These are phyloP conservation scores for Nemoura dubitans DNA, from an alignment of 2,888 invertebrate species.

Conservation along the genomic window DNA sequence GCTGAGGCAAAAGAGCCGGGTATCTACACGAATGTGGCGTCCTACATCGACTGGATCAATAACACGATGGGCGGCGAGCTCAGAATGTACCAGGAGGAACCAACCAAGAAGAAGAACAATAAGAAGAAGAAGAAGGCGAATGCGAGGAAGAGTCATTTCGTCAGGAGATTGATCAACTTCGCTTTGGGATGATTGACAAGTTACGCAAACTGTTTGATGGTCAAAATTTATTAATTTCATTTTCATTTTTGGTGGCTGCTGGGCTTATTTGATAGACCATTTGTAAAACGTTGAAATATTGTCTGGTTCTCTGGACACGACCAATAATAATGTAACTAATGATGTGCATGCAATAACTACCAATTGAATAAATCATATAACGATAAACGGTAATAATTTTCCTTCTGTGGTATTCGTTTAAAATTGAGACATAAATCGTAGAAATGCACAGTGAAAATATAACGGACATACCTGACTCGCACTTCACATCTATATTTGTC, in stretches of 20 bases:
- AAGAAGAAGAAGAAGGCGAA: too few relatives aligned
- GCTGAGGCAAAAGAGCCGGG: constrained; percentile 51
- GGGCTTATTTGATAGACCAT: not conserved
- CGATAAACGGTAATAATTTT: not conserved
- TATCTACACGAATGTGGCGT: constrained; percentile 52
- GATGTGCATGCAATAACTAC: not conserved
- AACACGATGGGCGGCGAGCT: constrained; percentile 46
- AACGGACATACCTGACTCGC: not conserved
- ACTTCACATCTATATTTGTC: not conserved
- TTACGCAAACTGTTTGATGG: not conserved
- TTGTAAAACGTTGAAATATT: not conserved
- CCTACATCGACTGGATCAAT: constrained; percentile 53
- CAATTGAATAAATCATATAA: too few relatives aligned
- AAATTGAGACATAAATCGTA: not conserved
- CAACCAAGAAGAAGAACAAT: constrained; percentile 37
- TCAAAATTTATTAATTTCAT: too few relatives aligned
- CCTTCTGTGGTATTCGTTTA: not conserved
- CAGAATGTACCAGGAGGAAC: constrained; percentile 15
- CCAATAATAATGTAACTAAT: not conserved
- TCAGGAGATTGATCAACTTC: not conserved
- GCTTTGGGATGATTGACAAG: not conserved
- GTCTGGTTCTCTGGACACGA: not conserved
- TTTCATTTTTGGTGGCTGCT: too few relatives aligned
- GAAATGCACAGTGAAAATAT: not conserved
- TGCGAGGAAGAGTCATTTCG: too few relatives aligned